Conservation (phyloP, 30 jellyfish, hydroid and myxozoan species). For the Aurelia coerulea region DNA sequence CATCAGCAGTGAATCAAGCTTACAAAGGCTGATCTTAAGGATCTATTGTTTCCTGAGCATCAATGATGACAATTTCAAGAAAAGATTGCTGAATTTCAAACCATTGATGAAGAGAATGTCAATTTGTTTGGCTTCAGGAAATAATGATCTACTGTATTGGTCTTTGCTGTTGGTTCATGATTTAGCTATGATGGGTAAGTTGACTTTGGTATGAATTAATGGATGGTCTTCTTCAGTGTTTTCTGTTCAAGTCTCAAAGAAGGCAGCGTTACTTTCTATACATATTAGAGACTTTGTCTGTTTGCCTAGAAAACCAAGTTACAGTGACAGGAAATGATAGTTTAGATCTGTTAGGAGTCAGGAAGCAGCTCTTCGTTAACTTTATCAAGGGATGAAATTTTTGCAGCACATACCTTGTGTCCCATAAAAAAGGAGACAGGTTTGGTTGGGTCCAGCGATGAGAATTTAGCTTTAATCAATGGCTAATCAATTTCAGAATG, state of each 20-base stretch:
- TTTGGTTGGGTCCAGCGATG: no score
- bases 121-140: constrained; percentile 86
- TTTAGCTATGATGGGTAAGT: constrained; percentile 82
- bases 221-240: not conserved
- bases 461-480: no score
- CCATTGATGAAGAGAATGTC: constrained; percentile 80
- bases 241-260: not conserved
- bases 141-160: constrained; percentile 76
- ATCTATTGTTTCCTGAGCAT: constrained; percentile 73
- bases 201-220: not conserved
- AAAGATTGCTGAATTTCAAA: constrained; percentile 39
- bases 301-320: no score
- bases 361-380: no score
- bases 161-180: constrained; percentile 89
- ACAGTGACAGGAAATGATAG: no score
- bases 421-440: no score
- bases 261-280: not conserved
- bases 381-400: no score
- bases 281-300: no score
- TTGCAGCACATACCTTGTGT: no score
- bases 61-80: constrained; percentile 66
- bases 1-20: constrained; percentile 74
- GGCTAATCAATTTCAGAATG: no score
- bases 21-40: constrained; percentile 75
- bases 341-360: no score